phyloP scores from a whole-genome alignment of 2,797 vertebrate genomes.

The Rousettus madagascariensis region DNA sequence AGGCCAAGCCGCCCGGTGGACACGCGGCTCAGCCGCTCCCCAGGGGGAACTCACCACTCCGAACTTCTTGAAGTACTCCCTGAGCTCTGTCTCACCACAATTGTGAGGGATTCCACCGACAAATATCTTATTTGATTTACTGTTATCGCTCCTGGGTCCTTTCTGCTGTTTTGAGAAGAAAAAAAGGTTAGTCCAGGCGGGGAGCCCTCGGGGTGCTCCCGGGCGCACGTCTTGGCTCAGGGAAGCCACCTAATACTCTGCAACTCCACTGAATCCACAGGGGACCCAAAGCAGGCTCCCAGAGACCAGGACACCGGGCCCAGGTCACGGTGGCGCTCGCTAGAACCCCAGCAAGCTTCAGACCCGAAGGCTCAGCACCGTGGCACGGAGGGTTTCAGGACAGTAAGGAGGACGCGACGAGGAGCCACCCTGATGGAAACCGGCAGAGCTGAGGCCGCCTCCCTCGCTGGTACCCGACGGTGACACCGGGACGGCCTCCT shows the following conservation, averaged over 20 bases:
- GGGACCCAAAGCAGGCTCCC: neutral
- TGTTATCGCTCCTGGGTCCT: slow-evolving; percentile 98
- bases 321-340: too few relatives aligned
- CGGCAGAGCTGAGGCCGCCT: neutral
- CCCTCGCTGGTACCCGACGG: neutral
- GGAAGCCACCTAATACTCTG: neutral
- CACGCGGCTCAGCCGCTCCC: neutral
- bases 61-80: slow-evolving; percentile 99
- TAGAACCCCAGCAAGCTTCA: too few relatives aligned
- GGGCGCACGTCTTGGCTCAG: fast-evolving
- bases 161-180: slow-evolving; percentile 90
- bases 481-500: neutral
- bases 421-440: too few relatives aligned
- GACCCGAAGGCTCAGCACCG: neutral
- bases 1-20: too few relatives aligned
- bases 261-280: neutral
- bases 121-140: slow-evolving; percentile 99
- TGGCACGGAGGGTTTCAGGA: neutral
- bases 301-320: neutral
- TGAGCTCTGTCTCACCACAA: slow-evolving; percentile 99
- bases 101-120: slow-evolving; percentile 99
- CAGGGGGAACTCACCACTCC: slow-evolving; percentile 95
- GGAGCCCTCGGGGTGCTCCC: neutral
- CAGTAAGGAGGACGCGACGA: neutral
- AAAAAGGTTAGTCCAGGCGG: slow-evolving; percentile 23